Conservation (phyloP, 1,140 invertebrate genomes). For the Gonioctena quinquepunctata region DNA sequence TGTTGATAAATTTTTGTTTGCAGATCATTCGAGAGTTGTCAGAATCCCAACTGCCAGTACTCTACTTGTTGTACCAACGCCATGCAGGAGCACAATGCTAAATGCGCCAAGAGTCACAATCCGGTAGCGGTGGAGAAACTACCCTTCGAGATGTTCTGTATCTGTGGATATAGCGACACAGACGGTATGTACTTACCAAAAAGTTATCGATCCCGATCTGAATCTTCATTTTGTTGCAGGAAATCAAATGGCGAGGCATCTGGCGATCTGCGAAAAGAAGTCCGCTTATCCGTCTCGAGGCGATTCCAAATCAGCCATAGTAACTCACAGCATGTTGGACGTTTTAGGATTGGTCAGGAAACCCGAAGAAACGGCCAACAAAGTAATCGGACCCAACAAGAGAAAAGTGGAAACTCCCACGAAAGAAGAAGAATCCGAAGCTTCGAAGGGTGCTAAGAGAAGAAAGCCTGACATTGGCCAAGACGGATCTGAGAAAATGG, state of each 20-base stretch:
- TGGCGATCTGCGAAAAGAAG: conserved; percentile 65
- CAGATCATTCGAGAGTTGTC: conserved; percentile 74
- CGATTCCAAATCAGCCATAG: conserved; percentile 62
- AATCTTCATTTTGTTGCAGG: conserved; percentile 55
- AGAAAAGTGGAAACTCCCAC: background rate
- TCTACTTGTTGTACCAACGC: conserved; percentile 75
- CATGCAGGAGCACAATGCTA: conserved; percentile 69
- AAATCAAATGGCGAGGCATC: conserved; percentile 67
- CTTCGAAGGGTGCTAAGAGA: background rate
- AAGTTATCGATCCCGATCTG: background rate
- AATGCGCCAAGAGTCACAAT: conserved; percentile 62
- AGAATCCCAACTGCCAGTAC: conserved; percentile 69
- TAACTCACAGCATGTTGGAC: conserved; percentile 61
- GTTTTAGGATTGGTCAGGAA: conserved; percentile 60
- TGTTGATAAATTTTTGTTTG: no score
- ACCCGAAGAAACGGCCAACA: conserved; percentile 42
- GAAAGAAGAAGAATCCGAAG: background rate
- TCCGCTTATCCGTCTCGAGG: conserved; percentile 65
- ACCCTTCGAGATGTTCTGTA: conserved; percentile 68
- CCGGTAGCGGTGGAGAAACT: conserved; percentile 60
- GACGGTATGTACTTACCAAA: conserved; percentile 60
- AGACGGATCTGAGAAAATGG: background rate
- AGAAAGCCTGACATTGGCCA: background rate
- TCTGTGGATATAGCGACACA: conserved; percentile 71
- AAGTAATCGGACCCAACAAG: background rate